Evolutionary conservation across 2,113 vertebrate species (phyloP).

Genomic region (Larimichthys crocea): DNA sequence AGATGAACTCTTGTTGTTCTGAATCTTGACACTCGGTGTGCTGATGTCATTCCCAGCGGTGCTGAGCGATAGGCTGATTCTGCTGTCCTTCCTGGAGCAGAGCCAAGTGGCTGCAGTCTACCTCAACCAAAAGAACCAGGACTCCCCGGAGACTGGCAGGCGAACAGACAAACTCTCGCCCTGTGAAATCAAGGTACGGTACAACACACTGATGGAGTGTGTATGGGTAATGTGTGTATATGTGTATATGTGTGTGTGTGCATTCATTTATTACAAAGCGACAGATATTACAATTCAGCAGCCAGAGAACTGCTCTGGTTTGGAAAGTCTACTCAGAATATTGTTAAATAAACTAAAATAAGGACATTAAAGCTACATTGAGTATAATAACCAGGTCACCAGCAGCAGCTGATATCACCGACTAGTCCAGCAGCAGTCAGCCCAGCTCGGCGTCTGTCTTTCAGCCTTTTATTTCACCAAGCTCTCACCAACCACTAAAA

Average conservation of each 20-base stretch:
- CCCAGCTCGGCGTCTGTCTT: too few species aligned
- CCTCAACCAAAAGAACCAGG: conserved; percentile 87
- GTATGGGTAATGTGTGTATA: neutral
- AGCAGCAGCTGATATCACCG: too few species aligned
- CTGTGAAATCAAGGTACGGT: conserved; percentile 91
- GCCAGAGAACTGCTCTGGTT: too few species aligned
- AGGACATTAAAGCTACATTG: too few species aligned
- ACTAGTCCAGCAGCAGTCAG: too few species aligned
- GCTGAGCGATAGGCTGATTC: conserved; percentile 91
- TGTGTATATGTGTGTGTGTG: neutral
- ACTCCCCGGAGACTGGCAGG: conserved; percentile 84
- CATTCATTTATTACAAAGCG: neutral
- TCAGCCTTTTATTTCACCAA: too few species aligned
- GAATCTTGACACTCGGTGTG: neutral
- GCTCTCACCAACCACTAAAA: too few species aligned
- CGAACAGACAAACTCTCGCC: conserved; percentile 88
- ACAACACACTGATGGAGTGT: conserved; percentile 23
- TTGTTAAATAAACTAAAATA: too few species aligned
- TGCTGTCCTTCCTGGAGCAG: conserved; percentile 92
- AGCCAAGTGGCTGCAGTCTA: conserved; percentile 92
- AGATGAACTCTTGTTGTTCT: too few species aligned
- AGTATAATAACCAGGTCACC: too few species aligned
- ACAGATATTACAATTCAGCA: too few species aligned
- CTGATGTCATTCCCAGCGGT: conserved; percentile 84
- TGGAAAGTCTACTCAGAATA: too few species aligned